Percentiles rank a stretch among this genome's conserved stretches.
Conservation (phyloP, 2,888 invertebrate species). For the Chrysomela aeneicollis region DNA sequence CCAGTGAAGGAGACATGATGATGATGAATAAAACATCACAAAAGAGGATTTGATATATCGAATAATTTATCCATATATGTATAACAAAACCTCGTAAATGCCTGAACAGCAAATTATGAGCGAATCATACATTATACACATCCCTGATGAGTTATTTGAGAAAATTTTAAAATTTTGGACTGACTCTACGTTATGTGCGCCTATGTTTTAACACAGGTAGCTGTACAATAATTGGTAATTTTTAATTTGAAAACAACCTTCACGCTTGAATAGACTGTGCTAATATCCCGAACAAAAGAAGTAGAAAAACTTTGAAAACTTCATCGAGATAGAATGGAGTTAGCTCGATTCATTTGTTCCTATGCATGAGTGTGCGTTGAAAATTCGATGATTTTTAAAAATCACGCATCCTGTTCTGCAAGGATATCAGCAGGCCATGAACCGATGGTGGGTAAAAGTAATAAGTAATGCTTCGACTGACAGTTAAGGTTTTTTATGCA, state of each 20-base stretch:
- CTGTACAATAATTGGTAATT: slow-evolving; percentile 48
- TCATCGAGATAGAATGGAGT: slow-evolving; percentile 46
- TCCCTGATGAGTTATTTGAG: no score
- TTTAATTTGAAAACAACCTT: slow-evolving; percentile 53
- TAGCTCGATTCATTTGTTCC: slow-evolving; percentile 33
- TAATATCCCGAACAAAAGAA: slow-evolving; percentile 43
- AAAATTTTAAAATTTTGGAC: no score
- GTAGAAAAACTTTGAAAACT: slow-evolving; percentile 42
- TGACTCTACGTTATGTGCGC: not conserved
- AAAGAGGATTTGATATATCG: no score
- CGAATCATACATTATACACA: no score
- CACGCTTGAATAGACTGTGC: slow-evolving; percentile 52
- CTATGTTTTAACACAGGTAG: slow-evolving; percentile 32
- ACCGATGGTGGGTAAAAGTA: slow-evolving; percentile 3
- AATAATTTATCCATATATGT: no score
- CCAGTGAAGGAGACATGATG: slow-evolving; percentile 15
- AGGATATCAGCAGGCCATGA: slow-evolving; percentile 9
- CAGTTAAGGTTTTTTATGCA: no score
- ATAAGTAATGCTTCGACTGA: no score
- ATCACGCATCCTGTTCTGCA: slow-evolving; percentile 58
- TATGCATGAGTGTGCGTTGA: slow-evolving; percentile 56
- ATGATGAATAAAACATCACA: not conserved
- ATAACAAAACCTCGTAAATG: no score
- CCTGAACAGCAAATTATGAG: no score
- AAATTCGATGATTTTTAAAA: slow-evolving; percentile 60